Evolutionary conservation across 2,888 invertebrate species (phyloP), one percentile per base, ranked within the genome.

Genomic region (Drosophila cracens): DNA sequence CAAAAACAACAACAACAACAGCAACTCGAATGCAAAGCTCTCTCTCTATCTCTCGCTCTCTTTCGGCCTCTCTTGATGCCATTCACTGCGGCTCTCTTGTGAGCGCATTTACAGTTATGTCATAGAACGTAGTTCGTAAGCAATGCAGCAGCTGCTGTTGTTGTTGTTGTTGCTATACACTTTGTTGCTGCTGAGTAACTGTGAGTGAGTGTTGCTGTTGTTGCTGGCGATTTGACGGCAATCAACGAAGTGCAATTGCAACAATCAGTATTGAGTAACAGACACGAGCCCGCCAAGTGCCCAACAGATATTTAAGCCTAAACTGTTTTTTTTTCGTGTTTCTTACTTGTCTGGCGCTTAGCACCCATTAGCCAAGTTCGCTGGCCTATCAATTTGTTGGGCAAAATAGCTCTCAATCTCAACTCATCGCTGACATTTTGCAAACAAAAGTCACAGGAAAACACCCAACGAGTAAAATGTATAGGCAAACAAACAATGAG

Each of bases 91-190:
- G 56, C 49, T 33, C 77, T 76, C 89, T 83, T 71, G 67, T 65
- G 61, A 79, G 82, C 82, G 68, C 73, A 57, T 88, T 90, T 83
- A 90, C 89, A 90, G 87, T 87, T 87, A 87, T 87, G 87, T 87
- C 87, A 87, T 87, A 87, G 87, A 87, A 90, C 90, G 79, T 77
- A 80, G 78, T 63, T 70, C 57, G 72, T 71, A 81, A 86, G 83
- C 81, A 38, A 59, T 70, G 79, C 69, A 68, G 77, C 71, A 74
- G 88, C 52, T 64, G 84, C 27, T 60, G 70, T 31, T 69, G 65
- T 25, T 54, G 34, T 56, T 62, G 58, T 16, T 62, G 66, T 38
- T 68, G 54, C 40, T 46, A 66, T 62, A 62, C 54, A 61, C 63
- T 70, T 80, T 71, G 64, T 66, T 67, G 70, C 73, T 65, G 83